Base-by-base conservation (phyloP, 2,888 invertebrate genomes). In the Micoletzkya japonica region DNA sequence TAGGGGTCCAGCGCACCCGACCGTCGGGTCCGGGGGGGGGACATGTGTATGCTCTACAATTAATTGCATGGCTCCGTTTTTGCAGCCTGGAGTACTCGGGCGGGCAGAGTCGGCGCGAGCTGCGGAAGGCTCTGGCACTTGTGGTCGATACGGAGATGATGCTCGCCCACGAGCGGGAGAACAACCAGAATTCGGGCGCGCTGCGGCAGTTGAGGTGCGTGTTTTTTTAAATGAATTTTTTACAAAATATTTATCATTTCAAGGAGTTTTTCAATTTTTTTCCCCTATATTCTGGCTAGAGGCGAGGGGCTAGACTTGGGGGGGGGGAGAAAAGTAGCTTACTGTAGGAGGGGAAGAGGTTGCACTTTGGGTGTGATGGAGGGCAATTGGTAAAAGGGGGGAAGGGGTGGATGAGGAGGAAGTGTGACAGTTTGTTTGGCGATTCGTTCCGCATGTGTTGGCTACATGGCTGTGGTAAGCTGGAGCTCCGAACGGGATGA, bases 91-190 rank as follows among this genome's bases (percentile, higher is more conserved):
- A 68, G 17, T 32, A 56, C 17, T 68, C 70, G 20, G 75, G 75
- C 17, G 71, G 72, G 28, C 75, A 75, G 7, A 74, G 77, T 71
- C 77, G 75, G 39, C 61, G 76, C 0, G 79, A 82, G 54, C 69
- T 76, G n/a, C 60, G 74, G 14, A 77, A 78, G 72, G 74, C 76
- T 20, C 44, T 76, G 54, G 78, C 78, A 2, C 74, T 81, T 28
- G 69, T 79, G 32, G 73, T 71, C 0, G 82, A 81, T 58, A 74
- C 79, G 2, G 80, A 82, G 70, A 60, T 71, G 30, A 56, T 78
- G 32, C 63, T 81, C 68, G 76, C 76, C 4, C 74, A 73, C 20
- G 80, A 81, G 60, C 64, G 77, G 36, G 75, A 80, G n/a, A 66
- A 56, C 39, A 73, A 74, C 28, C 76, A 73, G 24, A 74, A 72